A percentile compares a stretch with the other conserved stretches of the same genome.
These are phyloP conservation scores for Kryptolebias ocellatus DNA, from an alignment of 2,797 vertebrate species.

Conservation along the genomic window DNA sequence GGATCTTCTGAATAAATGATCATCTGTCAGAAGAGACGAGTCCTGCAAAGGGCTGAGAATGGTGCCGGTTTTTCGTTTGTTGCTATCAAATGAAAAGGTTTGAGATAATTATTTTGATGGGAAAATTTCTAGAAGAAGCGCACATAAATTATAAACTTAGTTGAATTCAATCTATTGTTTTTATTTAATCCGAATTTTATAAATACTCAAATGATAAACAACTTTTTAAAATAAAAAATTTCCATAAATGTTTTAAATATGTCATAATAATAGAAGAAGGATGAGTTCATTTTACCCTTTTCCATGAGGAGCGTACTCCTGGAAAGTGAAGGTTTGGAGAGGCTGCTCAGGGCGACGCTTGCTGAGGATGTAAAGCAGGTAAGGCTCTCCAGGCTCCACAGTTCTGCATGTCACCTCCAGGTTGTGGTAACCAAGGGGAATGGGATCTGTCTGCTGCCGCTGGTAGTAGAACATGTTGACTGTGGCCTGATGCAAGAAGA, in stretches of 20 bases:
- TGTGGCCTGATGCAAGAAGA: constrained; percentile 80
- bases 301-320: constrained; percentile 77
- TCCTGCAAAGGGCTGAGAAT: constrained; percentile 56
- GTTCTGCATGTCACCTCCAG: constrained; percentile 85
- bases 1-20: constrained; percentile 49
- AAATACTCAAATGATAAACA: no score
- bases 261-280: no score
- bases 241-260: no score
- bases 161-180: neutral
- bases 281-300: constrained; percentile 58
- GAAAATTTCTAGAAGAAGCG: neutral
- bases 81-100: constrained; percentile 46
- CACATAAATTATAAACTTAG: neutral
- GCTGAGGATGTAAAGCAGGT: constrained; percentile 84
- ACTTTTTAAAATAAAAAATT: neutral
- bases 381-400: constrained; percentile 86
- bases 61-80: constrained; percentile 76
- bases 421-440: constrained; percentile 84
- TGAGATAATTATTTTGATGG: neutral
- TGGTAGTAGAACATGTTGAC: constrained; percentile 90
- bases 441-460: constrained; percentile 81
- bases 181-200: neutral
- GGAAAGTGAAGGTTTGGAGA: constrained; percentile 80
- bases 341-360: constrained; percentile 67
- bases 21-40: constrained; percentile 57